Evolutionary conservation across 2,888 invertebrate species (phyloP).

Genomic region (Lithophane socia): DNA sequence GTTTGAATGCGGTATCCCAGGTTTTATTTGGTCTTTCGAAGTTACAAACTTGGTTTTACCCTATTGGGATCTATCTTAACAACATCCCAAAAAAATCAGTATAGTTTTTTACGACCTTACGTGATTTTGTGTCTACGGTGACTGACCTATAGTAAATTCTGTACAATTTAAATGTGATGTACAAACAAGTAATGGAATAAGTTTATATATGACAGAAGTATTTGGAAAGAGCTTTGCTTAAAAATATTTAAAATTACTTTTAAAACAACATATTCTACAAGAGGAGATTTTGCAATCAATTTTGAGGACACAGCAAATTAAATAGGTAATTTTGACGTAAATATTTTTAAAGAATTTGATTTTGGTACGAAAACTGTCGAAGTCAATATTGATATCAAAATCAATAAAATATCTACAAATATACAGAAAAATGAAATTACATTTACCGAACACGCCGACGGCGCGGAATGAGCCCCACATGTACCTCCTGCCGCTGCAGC

Average conservation of each 20-base stretch:
- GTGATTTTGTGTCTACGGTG: too few relatives aligned
- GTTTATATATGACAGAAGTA: conserved; percentile 33
- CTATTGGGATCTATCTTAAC: too few relatives aligned
- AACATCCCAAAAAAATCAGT: too few relatives aligned
- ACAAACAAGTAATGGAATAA: conserved; percentile 27
- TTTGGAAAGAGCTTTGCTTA: conserved; percentile 27
- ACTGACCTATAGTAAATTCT: conserved; percentile 9
- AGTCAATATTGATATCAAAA: conserved; percentile 36
- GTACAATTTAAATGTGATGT: conserved; percentile 33
- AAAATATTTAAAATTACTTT: conserved; percentile 30
- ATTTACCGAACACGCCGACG: conserved; percentile 88
- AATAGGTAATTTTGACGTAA: too few relatives aligned
- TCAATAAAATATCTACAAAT: conserved; percentile 49
- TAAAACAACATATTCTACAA: conserved; percentile 39
- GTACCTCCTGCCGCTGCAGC: conserved; percentile 86
- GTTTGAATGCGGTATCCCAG: too few relatives aligned
- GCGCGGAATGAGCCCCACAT: conserved; percentile 87
- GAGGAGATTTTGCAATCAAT: conserved; percentile 35
- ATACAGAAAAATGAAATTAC: conserved; percentile 57
- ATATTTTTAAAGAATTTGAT: not conserved
- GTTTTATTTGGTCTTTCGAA: too few relatives aligned
- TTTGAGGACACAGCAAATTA: conserved; percentile 3
- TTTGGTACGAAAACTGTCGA: not conserved
- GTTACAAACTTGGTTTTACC: too few relatives aligned
- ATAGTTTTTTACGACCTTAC: too few relatives aligned